phyloP scores from a whole-genome alignment of 2,113 vertebrate species.

The Parotia lawesii region DNA sequence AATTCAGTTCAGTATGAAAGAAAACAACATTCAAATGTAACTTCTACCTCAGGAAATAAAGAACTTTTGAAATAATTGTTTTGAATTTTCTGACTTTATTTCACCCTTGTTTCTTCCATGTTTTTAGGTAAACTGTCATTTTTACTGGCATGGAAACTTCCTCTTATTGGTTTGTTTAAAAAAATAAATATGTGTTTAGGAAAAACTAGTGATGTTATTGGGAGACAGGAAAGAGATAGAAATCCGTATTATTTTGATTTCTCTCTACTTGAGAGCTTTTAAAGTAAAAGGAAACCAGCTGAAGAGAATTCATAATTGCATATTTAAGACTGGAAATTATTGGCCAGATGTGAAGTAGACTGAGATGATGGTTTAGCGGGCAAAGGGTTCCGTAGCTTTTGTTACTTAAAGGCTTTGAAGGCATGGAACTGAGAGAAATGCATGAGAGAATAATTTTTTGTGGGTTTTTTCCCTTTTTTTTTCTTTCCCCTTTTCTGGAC shows the following conservation, averaged over 20 bases:
- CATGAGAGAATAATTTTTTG: not conserved
- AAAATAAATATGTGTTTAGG: not conserved
- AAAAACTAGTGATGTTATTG: not conserved
- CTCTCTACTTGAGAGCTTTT: not conserved
- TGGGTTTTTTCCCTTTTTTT: accelerated
- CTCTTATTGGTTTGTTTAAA: not conserved
- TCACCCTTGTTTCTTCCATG: not conserved
- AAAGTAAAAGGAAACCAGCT: not conserved
- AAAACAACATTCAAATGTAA: not conserved
- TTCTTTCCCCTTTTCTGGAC: not conserved
- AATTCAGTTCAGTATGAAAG: not conserved
- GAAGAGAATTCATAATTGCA: not conserved
- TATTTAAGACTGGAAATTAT: not conserved
- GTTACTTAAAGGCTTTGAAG: not conserved
- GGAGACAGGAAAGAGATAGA: not conserved
- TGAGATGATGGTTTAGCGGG: not conserved
- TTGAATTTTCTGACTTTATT: not conserved
- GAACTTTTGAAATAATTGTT: not conserved
- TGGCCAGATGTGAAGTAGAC: not conserved
- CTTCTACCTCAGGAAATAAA: not conserved
- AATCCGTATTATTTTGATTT: not conserved
- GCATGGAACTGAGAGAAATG: not conserved
- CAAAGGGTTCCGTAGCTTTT: not conserved
- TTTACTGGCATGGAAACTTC: not conserved
- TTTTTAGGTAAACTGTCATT: not conserved